Evolutionary conservation across 2,113 vertebrate genomes (phyloP).

Genomic region (Leptobrachium leishanense): DNA sequence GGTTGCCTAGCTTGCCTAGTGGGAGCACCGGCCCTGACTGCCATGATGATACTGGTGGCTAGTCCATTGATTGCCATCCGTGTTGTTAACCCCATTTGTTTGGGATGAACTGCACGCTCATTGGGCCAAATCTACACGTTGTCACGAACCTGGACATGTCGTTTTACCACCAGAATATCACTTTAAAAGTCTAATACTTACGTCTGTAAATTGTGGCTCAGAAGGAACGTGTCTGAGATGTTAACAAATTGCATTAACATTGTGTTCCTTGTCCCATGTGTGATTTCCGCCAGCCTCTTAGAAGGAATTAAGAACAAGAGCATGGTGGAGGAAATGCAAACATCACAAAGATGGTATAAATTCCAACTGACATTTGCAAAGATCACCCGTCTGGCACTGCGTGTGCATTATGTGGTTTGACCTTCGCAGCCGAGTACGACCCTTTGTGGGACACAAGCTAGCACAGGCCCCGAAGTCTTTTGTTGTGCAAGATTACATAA

Average conservation of each 20-base stretch:
- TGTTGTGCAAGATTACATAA: not conserved
- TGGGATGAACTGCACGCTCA: no score
- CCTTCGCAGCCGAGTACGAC: not conserved
- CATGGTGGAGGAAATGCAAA: not conserved
- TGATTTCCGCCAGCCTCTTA: no score
- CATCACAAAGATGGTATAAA: not conserved
- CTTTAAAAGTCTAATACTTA: no score
- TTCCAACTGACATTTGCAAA: slow-evolving; percentile 31
- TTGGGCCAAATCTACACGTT: no score
- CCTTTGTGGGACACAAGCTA: not conserved
- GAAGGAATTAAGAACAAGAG: not conserved
- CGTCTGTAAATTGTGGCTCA: not conserved
- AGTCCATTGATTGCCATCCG: no score
- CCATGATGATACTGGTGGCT: no score
- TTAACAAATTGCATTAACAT: not conserved
- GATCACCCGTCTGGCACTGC: not conserved
- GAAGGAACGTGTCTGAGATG: not conserved
- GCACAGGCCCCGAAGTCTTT: not conserved
- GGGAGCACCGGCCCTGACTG: no score
- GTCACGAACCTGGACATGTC: no score
- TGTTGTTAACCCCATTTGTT: no score
- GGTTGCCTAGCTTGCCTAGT: no score
- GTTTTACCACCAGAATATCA: no score
- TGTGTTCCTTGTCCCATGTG: not conserved
- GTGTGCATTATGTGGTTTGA: slow-evolving; percentile 8